Conservation (phyloP, 2,113 vertebrate species). For the Apus apus region DNA sequence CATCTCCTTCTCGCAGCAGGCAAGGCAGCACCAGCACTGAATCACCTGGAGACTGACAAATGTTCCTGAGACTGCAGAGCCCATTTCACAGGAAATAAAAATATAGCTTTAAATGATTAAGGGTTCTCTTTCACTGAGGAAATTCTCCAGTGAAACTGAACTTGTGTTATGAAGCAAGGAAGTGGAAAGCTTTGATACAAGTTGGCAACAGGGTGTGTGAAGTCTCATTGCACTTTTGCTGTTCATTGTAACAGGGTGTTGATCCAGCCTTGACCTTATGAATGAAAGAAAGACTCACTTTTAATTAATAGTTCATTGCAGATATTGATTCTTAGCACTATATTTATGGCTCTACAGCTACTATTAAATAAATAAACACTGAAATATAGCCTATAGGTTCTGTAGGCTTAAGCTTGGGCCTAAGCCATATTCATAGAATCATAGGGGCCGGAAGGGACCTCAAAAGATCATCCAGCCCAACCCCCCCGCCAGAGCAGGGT, state of each 20-base stretch:
- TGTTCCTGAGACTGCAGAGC: neutral
- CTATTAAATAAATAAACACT: neutral
- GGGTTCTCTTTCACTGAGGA: neutral
- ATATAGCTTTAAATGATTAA: accelerated
- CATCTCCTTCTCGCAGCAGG: neutral
- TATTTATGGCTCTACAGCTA: neutral
- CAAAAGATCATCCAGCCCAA: no score
- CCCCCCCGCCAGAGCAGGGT: no score
- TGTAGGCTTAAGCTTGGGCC: neutral
- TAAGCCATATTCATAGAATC: no score
- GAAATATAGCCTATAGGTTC: neutral
- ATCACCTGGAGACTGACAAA: neutral
- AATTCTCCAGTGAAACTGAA: neutral
- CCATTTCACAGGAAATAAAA: neutral
- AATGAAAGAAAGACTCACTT: neutral
- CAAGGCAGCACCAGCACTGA: neutral
- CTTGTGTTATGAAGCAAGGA: accelerated
- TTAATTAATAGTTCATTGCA: neutral
- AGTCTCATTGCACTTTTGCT: neutral
- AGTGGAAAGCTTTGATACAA: neutral
- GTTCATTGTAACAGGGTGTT: neutral
- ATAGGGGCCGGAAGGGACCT: no score
- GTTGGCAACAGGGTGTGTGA: neutral
- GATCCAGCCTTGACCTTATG: neutral
- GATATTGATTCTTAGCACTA: neutral